phyloP scores from a whole-genome alignment of 2,113 vertebrate genomes.

The Solea solea region DNA sequence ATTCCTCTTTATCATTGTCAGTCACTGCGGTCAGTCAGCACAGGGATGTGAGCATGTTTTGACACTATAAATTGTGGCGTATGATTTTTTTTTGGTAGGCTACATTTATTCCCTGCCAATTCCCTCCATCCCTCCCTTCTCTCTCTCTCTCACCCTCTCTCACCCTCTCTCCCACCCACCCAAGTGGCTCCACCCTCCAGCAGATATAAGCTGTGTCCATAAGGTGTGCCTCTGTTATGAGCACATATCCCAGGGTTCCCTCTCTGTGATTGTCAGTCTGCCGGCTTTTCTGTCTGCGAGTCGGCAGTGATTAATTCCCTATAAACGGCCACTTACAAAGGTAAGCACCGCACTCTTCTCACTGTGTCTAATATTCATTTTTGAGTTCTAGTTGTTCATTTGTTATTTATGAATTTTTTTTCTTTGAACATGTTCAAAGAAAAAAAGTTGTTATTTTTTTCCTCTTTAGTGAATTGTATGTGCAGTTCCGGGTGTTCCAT shows the following conservation, averaged over 20 bases:
- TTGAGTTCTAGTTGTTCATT: not conserved
- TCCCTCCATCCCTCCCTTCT: slow-evolving; percentile 26
- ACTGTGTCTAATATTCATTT: not conserved
- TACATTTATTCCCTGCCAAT: slow-evolving; percentile 32
- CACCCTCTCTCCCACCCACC: slow-evolving; percentile 45
- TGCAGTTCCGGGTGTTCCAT: too few species aligned
- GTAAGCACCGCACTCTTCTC: slow-evolving; percentile 52
- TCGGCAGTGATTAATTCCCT: slow-evolving; percentile 62
- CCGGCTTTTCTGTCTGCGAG: slow-evolving; percentile 38
- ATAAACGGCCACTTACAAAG: slow-evolving; percentile 53
- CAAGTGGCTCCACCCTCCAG: slow-evolving; percentile 67
- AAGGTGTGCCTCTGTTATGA: slow-evolving; percentile 68
- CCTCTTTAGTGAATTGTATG: too few species aligned
- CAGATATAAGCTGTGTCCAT: slow-evolving; percentile 71
- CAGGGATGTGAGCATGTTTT: slow-evolving; percentile 35
- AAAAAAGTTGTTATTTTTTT: too few species aligned
- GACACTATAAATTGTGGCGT: slow-evolving; percentile 41
- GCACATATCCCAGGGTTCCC: slow-evolving; percentile 58
- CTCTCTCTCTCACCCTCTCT: not conserved
- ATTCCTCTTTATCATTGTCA: slow-evolving; percentile 37
- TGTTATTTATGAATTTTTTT: not conserved
- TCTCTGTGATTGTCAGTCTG: slow-evolving; percentile 52
- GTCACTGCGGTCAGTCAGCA: slow-evolving; percentile 17
- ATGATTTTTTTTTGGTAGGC: slow-evolving; percentile 21
- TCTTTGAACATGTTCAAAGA: too few species aligned